A percentile compares a stretch with the other conserved stretches of the same genome.
phyloP scores from a whole-genome alignment of 2,113 vertebrate genomes.

The Sitta europaea region DNA sequence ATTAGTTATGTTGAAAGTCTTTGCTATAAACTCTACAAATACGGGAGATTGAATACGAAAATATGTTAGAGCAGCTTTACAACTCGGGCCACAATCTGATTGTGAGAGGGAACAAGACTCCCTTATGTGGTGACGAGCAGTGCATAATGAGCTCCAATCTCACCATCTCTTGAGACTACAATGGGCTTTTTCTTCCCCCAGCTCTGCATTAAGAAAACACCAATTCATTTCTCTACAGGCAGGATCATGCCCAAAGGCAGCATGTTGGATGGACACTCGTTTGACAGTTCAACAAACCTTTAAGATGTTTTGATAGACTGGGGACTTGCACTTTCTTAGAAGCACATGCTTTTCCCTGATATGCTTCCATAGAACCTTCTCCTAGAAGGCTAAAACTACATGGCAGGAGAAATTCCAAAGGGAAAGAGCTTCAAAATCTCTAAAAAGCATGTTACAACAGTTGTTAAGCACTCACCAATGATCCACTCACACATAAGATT shows the following conservation, averaged over 20 bases:
- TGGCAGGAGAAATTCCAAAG: background rate
- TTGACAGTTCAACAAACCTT: background rate
- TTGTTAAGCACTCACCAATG: background rate
- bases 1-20: slow-evolving; percentile 37
- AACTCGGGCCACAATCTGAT: slow-evolving; percentile 29
- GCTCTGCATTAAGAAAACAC: background rate
- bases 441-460: background rate
- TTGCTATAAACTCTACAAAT: slow-evolving; percentile 40
- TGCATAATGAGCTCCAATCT: background rate
- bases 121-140: slow-evolving; percentile 9
- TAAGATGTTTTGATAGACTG: background rate
- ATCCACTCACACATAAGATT: background rate
- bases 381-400: background rate
- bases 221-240: background rate
- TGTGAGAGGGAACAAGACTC: slow-evolving; percentile 47
- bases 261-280: background rate
- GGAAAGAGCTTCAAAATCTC: background rate
- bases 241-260: slow-evolving; percentile 11
- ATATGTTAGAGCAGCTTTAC: slow-evolving; percentile 37
- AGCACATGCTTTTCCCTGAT: background rate
- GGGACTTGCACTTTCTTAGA: background rate
- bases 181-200: slow-evolving; percentile 39
- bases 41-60: background rate
- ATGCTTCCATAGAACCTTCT: background rate
- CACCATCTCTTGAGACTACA: background rate